Evolutionary conservation across 2,797 vertebrate species (phyloP).

Genomic region (Prionace glauca): DNA sequence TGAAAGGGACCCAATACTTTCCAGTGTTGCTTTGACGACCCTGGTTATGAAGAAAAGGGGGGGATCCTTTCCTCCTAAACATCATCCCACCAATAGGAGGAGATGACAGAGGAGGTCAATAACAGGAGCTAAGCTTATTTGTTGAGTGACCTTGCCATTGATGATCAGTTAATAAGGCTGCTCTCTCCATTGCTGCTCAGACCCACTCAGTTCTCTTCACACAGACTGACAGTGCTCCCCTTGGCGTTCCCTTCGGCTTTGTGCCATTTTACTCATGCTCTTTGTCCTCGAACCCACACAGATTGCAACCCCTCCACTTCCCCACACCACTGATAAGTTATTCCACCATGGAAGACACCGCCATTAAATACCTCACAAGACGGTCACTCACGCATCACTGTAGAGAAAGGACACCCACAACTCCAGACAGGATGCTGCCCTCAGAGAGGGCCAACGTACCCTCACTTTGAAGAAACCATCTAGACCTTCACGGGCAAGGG

Average conservation of each 20-base stretch:
- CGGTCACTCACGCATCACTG: not conserved
- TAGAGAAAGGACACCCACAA: not conserved
- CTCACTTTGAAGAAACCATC: not conserved
- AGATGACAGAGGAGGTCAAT: not conserved
- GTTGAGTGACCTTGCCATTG: not conserved
- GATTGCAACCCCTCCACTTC: not conserved
- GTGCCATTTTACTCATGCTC: not conserved
- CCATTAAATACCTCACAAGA: not conserved
- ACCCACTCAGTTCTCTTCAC: not conserved
- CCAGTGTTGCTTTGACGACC: not conserved
- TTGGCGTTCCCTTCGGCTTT: too few relatives aligned
- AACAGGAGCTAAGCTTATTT: not conserved
- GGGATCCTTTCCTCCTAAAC: not conserved
- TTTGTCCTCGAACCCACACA: not conserved
- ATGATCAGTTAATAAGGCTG: not conserved
- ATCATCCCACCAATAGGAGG: not conserved
- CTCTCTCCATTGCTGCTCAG: not conserved
- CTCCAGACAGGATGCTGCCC: not conserved
- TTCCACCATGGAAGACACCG: not conserved
- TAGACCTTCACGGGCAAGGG: not conserved
- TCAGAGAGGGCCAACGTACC: not conserved
- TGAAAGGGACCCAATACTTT: not conserved
- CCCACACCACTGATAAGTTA: not conserved
- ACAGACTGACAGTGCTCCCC: not conserved
- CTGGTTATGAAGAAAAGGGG: not conserved